Base-by-base conservation (phyloP, 2,888 invertebrate species). In the Euzetes globulus region DNA sequence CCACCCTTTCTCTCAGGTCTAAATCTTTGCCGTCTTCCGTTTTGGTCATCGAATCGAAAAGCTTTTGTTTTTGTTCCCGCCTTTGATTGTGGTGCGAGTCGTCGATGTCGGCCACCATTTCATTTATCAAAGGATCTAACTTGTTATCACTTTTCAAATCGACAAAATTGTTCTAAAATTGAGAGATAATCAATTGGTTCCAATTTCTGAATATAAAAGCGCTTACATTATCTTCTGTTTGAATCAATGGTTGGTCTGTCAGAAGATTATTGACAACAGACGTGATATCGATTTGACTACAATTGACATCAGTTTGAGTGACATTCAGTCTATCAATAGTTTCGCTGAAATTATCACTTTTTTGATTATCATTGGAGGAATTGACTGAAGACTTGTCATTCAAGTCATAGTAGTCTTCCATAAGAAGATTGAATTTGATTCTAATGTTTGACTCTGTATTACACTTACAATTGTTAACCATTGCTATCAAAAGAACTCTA, bases 391-490 rank as follows among this genome's bases (percentile, higher is more conserved):
- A 41, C 41, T 41, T 41, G 13, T 41, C 29, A 33, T 37, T 63
- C 4, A 63, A 33, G 7, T 63, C 37, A 41, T 65, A 65, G 41
- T 65, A 65, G n/a, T 65, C 65, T 41, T 65, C 65, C 65, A 65
- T 65, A 37, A 65, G 65, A 37, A 65, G 65, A 41, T 65, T 65
- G 65, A 65, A 65, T 37, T 19, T 65, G 19, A 65, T 41, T 41
- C 65, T 37, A 17, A 65, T 37, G 41, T 65, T 65, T 11, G 41
- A 37, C 41, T 65, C 65, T 65, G 65, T 65, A 65, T 41, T 41
- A 41, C 65, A 65, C 13, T 65, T 65, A 65, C 65, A 65, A 19
- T 65, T 65, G n/a, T 65, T 65, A 37, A 65, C 65, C 65, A 65
- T 65, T 65, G 65, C 2, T 37, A 65, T 65, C 65, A 65, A 65